Evolutionary conservation across 2,888 invertebrate species (phyloP), one percentile per base, ranked within the genome.

Genomic region (Phymatocera aterrima): DNA sequence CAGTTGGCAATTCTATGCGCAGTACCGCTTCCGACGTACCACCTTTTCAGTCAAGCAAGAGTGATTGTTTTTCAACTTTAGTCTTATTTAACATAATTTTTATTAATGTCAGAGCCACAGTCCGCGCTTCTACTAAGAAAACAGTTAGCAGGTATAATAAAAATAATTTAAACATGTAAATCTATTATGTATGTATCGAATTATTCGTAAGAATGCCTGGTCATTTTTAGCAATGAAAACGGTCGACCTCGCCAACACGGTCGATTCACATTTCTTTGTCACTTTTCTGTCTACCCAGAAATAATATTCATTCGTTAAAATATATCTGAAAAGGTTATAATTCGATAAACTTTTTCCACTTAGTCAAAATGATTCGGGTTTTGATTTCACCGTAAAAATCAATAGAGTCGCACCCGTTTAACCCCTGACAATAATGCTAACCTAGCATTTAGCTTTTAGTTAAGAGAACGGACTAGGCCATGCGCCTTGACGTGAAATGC

Each of bases 71-170:
- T 93, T 93, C 93, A 93, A 93, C 92, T 92, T 93, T 93, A 93
- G 93, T 93, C 93, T 94, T 93, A 94, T 94, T 90, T 94, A 94
- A 94, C 93, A 93, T 93, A 94, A 93, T 94, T 94, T 94, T 94
- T 94, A 95, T 95, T 95, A 95, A 97, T 97, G 97, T 96, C 97
- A 94, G 97, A 97, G 94, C 95, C 95, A 94, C 97, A 97, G 95
- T 97, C 97, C 92, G 96, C 97, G 92, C 95, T 97, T 93, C 94
- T 97, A 93, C 94, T 97, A 93, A 95, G 96, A 93, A 97, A 97
- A 95, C 97, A 97, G 94, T 94, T 97, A 93, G 97, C 97, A 95
- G 97, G 97, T 97, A 94, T 75, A 75, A 37, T 54, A 57, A 77
- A 51, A 48, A 43, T 75, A 6, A 31, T 54, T 68, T 64, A 40